Evolutionary conservation across 2,888 invertebrate species (phyloP), one percentile per base, ranked within the genome.

Genomic region (Trichopoda pennipes): DNA sequence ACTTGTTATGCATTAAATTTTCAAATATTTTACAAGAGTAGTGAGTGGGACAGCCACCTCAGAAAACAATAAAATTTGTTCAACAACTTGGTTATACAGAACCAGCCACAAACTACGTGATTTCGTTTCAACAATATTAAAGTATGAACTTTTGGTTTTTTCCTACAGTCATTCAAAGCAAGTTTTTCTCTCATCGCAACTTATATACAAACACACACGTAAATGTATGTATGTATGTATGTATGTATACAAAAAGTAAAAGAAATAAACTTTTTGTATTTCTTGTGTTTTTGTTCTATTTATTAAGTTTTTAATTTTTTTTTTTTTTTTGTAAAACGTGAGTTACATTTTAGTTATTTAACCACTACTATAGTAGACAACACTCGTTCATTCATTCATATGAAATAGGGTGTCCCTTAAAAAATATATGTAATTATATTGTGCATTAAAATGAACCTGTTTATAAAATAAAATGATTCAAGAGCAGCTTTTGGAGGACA

Each of bases 71-170:
- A 14, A 14, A 38, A 70, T n/a, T 42, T 56, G 63, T 70, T 56
- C 7, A 70, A 64, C 35, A 77, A 70, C 56, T 56, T 23, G 63
- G 56, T 70, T 70, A 16, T 56, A 70, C 38, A 21, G 19, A 70
- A 70, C 49, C 44, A 77, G 56, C 77, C 77, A 70, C 77, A 77
- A 70, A 51, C 63, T 70, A 70, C 77, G 77, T 77, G 63, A 68
- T 53, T 77, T 70, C 32, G 49, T 56, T 63, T 70, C 19, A 63
- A 60, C 32, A 56, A 70, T 70, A 70, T 70, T 63, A 56, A 56
- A 47, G 28, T 47, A 70, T 77, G 63, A 77, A 70, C 55, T 70
- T 55, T 55, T 55, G 19, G 47, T 56, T 64, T 28, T 21, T n/a
- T 17, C 35, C 8, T 42, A 44, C 35, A 61, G 47, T 4, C 55